Base-by-base conservation (phyloP, 2,888 invertebrate genomes). In the Parascotia fuliginaria region DNA sequence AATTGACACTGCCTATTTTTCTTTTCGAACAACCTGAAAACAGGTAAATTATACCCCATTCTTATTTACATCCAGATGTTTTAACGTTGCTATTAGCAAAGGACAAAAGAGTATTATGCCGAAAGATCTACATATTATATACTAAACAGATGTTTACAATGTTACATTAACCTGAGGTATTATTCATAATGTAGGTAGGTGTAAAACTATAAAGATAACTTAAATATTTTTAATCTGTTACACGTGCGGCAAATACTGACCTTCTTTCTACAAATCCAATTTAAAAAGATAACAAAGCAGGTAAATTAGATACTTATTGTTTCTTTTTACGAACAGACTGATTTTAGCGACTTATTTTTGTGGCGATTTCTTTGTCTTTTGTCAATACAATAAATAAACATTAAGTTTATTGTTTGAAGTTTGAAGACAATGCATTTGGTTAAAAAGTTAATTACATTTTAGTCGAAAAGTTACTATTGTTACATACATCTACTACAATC, bases 1-100 rank as follows among this genome's bases (percentile, higher is more conserved):
- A 32, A 29, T 1, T 5, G 14, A 32, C 7, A 14, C 12, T 0
- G 2, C 19, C 2, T 19, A 19, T 19, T 19, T 19, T 19, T 5
- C 5, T n/a, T n/a, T n/a, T n/a, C n/a, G n/a, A n/a, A n/a, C n/a
- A n/a, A n/a, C n/a, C n/a, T n/a, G n/a, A 9, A 12, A 50, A 36
- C 48, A 53, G 33, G 48, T 44, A 44, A 43, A 19, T 37, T 34
- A 14, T 9, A 44, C 9, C 5, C 33, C 5, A 31, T 14, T 37
- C 12, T 4, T 38, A 57, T 54, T 42, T 31, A 31, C 34, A 31
- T 6, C 34, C 63, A 63, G 47, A 60, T 63, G 55, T 55, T 53
- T 6, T 12, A 42, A 32, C 9, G 7, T 28, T 14, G 27, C 5
- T 12, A 28, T 31, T 39, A 34, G 48, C 46, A 49, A 28, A 55